Percentiles rank a stretch among this genome's conserved stretches.
Evolutionary conservation across 2,797 vertebrate species (phyloP).

Genomic region (Tauraco hartlaubi): DNA sequence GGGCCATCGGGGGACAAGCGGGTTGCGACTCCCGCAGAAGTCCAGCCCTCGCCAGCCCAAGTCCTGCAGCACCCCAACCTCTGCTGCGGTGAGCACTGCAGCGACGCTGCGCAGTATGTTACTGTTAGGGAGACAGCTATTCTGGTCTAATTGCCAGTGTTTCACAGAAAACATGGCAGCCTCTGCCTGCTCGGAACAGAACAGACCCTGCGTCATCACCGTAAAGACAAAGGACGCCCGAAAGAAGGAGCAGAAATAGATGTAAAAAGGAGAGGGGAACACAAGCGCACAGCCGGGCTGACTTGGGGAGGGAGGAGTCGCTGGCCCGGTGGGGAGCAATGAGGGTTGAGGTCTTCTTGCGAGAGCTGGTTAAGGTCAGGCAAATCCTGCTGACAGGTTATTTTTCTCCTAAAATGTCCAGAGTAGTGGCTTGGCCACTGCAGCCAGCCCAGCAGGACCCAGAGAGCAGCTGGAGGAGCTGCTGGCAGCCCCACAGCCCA

Average conservation of each 20-base stretch:
- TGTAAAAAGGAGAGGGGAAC: neutral
- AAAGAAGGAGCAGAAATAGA: neutral
- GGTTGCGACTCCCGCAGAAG: fast-evolving
- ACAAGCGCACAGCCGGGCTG: neutral
- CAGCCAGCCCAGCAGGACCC: neutral
- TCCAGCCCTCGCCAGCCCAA: neutral
- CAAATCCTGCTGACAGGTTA: slow-evolving; percentile 48
- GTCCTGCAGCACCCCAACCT: neutral
- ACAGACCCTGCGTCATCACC: neutral
- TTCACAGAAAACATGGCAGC: neutral
- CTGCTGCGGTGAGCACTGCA: neutral
- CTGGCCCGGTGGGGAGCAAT: neutral
- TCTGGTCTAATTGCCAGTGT: neutral
- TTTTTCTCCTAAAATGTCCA: neutral
- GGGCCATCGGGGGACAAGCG: fast-evolving
- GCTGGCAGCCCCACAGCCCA: neutral
- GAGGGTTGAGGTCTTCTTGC: neutral
- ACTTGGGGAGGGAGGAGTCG: neutral
- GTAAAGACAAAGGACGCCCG: neutral
- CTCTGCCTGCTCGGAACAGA: neutral
- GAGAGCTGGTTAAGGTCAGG: slow-evolving; percentile 51
- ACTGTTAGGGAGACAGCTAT: neutral
- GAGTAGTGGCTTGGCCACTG: fast-evolving
- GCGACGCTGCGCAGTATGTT: neutral
- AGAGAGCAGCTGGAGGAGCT: neutral